Base-by-base conservation (phyloP, 1,140 invertebrate species). In the Steinernema feltiae region DNA sequence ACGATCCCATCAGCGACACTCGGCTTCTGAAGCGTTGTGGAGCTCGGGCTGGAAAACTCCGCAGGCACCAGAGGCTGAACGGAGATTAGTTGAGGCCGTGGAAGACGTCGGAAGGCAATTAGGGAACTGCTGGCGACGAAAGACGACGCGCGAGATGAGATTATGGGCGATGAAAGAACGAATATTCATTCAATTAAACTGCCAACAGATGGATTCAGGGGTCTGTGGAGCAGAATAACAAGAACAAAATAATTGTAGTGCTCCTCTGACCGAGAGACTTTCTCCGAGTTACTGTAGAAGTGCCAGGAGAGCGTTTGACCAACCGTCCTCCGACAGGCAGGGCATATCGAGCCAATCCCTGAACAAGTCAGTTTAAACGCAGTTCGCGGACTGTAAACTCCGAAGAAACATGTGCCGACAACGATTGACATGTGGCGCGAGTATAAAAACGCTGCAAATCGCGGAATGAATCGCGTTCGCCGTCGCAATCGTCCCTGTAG, bases 131-230 rank as follows among this genome's bases (percentile, higher is more conserved):
- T 63, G 53, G 53, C 53, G 53, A 63, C 53, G 53, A 63, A 63
- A 63, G 53, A 63, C 53, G 53, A 21, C 53, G 53, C 53, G 53
- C 53, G 24, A 63, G 53, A 63, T 63, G 53, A 63, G 53, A 63
- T 63, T 63, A 63, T 63, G 53, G 24, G 15, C 53, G 53, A 63
- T 63, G 53, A 63, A 63, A 63, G 53, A 63, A 63, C 53, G 53
- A 63, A 63, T 63, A 63, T 63, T 63, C 53, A 63, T 63, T 63
- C 53, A 63, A 63, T 63, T 63, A 63, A 63, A 63, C 53, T 27
- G 53, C 53, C 53, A 12, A 63, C 53, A 63, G 53, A 63, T 63
- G 53, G 53, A 63, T 63, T 63, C 53, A 27, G 53, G 24, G 53
- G 18, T 7, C 35, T 41, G 7, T 41, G 53, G 24, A 21, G 24